phyloP scores from a whole-genome alignment of 2,113 vertebrate genomes.

The Salvelinus alpinus region DNA sequence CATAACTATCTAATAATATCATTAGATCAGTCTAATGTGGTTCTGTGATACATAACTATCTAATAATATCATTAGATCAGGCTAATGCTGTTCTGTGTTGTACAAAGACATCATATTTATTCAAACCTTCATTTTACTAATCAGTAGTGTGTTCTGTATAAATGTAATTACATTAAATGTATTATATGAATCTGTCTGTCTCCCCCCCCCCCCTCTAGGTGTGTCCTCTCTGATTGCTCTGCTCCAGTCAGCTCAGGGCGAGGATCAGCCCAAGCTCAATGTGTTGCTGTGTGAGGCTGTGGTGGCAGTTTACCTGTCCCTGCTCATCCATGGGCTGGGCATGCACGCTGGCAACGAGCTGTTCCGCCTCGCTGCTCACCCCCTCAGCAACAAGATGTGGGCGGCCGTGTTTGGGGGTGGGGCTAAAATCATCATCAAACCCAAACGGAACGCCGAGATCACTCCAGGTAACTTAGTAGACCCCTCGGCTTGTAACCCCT shows the following conservation, averaged over 20 bases:
- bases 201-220: slow-evolving; percentile 70
- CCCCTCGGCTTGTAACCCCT: background rate
- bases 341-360: slow-evolving; percentile 91
- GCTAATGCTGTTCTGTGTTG: too few relatives aligned
- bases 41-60: too few relatives aligned
- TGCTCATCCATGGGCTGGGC: slow-evolving; percentile 92
- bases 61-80: too few relatives aligned
- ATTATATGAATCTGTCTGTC: too few relatives aligned
- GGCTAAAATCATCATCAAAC: slow-evolving; percentile 89
- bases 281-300: slow-evolving; percentile 93
- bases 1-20: too few relatives aligned
- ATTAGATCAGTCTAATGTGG: too few relatives aligned
- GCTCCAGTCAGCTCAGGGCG: slow-evolving; percentile 86
- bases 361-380: slow-evolving; percentile 93
- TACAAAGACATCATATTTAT: too few relatives aligned
- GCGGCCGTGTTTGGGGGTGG: slow-evolving; percentile 95
- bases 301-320: slow-evolving; percentile 91
- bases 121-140: background rate
- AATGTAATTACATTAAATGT: too few relatives aligned
- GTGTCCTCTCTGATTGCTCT: slow-evolving; percentile 94
- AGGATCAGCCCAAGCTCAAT: slow-evolving; percentile 89
- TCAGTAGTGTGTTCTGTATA: background rate
- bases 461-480: slow-evolving; percentile 79
- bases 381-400: slow-evolving; percentile 94
- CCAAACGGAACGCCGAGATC: slow-evolving; percentile 81